These are phyloP conservation scores for Dynastes maya DNA, from an alignment of 2,888 invertebrate species.

Conservation along the genomic window DNA sequence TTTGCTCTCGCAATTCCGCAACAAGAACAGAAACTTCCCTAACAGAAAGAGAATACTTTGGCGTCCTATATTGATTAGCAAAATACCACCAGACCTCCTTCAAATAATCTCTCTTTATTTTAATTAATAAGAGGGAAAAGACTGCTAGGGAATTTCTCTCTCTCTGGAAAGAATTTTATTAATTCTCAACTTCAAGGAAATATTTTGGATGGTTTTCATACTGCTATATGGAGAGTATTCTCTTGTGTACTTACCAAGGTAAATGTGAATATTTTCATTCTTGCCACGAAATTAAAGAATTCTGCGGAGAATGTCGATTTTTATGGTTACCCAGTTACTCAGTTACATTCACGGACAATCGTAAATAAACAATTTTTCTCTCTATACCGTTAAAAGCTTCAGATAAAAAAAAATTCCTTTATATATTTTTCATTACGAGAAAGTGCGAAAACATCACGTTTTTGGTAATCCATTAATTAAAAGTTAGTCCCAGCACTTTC, in stretches of 20 bases:
- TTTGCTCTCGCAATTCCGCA: too few relatives aligned
- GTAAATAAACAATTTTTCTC: too few relatives aligned
- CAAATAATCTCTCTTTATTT: not conserved
- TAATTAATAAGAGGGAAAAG: conserved; percentile 2
- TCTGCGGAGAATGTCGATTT: too few relatives aligned
- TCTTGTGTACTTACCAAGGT: not conserved
- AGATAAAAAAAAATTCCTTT: too few relatives aligned
- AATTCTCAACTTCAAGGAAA: conserved; percentile 2
- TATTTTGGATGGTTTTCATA: not conserved
- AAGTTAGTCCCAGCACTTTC: too few relatives aligned
- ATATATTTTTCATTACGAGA: too few relatives aligned
- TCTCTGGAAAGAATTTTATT: conserved; percentile 4
- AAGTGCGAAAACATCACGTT: too few relatives aligned
- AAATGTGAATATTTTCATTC: not conserved
- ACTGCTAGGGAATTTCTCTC: not conserved
- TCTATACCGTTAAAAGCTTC: too few relatives aligned
- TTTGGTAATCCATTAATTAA: too few relatives aligned
- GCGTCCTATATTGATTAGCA: conserved; percentile 10
- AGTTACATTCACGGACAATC: too few relatives aligned
- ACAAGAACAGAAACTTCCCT: not conserved
- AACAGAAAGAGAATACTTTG: not conserved
- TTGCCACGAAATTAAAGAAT: too few relatives aligned
- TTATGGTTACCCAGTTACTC: too few relatives aligned
- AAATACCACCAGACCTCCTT: not conserved
- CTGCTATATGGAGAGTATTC: not conserved